Base-by-base conservation (phyloP, 2,888 invertebrate species). In the Cheilosia grossa region DNA sequence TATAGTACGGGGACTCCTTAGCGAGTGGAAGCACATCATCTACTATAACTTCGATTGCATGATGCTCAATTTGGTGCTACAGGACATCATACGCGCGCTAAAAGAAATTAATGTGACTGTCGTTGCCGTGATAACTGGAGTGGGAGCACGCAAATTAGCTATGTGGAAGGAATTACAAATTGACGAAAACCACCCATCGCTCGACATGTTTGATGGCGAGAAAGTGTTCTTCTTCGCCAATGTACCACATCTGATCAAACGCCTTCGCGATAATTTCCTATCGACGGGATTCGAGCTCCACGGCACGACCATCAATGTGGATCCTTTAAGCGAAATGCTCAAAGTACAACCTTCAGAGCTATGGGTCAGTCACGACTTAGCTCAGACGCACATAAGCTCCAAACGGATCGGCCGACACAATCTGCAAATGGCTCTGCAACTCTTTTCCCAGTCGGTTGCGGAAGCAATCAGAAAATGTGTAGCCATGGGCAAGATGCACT, bases 41-140 rank as follows among this genome's bases (percentile, higher is more conserved):
- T 78, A 70, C 30, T 78, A 70, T 19, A 64, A 78, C 51, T 78
- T 64, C 27, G 78, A 78, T 17, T 78, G 78, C 40, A 78, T 70
- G 70, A 47, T 78, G 63, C 70, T 63, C 2, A 27, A 4, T 10
- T 30, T 70, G 44, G 40, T 78, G 9, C 4, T 78, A 1, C 61
- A 78, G 15, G 56, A 70, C 27, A 40, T 78, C 47, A 69, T 78
- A 19, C 47, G 49, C 3, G 10, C 24, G 6, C 27, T 78, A 10
- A 61, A n/a, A 5, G 56, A 64, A 2, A 64, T 70, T 0, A 21
- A 78, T 15, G 64, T 63, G 13, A 78, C 56, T 2, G 78, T 78
- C 4, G 70, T 78, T 5, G 78, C 78, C 2, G 42, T 40, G 24
- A 63, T 78, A 5, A 42, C 63, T 17, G 78, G 70, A n/a, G 56